Evolutionary conservation across 1,140 invertebrate genomes (phyloP).

Genomic region (Drosophila tropicalis): DNA sequence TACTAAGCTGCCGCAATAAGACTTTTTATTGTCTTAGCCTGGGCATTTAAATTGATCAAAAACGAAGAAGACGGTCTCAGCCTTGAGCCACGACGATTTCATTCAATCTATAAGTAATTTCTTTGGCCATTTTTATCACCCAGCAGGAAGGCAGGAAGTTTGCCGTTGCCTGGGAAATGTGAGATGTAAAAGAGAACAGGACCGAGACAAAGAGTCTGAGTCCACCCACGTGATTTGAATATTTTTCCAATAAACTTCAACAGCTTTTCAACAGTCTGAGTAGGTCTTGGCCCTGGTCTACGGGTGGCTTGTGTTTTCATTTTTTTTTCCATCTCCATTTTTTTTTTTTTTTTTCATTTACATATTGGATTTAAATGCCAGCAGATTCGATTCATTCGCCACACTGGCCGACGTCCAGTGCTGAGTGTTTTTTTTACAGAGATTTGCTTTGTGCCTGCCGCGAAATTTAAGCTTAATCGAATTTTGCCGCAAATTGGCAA

Average conservation of each 20-base stretch:
- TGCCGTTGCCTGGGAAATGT: conserved; percentile 19
- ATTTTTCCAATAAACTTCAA: conserved; percentile 82
- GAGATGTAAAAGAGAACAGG: conserved; percentile 12
- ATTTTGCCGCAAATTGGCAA: conserved; percentile 80
- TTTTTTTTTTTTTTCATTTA: conserved; percentile 58
- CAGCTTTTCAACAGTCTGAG: conserved; percentile 74
- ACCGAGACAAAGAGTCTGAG: conserved; percentile 46
- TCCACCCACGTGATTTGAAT: conserved; percentile 82
- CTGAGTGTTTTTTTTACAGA: conserved; percentile 67
- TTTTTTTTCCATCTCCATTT: conserved; percentile 18
- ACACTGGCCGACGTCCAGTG: conserved; percentile 45
- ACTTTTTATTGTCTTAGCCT: conserved; percentile 73
- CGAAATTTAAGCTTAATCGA: conserved; percentile 76
- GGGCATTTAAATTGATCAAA: conserved; percentile 79
- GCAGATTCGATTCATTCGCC: conserved; percentile 44
- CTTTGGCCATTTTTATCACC: conserved; percentile 72
- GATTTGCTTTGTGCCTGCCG: conserved; percentile 42
- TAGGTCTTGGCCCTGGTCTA: conserved; percentile 23
- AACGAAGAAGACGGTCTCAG: conserved; percentile 37
- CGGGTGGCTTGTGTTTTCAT: conserved; percentile 57
- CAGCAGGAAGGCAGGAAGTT: conserved; percentile 12
- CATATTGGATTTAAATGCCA: conserved; percentile 79
- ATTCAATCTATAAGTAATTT: conserved; percentile 81
- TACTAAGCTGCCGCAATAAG: conserved; percentile 62
- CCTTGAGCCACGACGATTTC: conserved; percentile 60